phyloP scores from a whole-genome alignment of 2,888 invertebrate genomes.

The Acleris cristana region DNA sequence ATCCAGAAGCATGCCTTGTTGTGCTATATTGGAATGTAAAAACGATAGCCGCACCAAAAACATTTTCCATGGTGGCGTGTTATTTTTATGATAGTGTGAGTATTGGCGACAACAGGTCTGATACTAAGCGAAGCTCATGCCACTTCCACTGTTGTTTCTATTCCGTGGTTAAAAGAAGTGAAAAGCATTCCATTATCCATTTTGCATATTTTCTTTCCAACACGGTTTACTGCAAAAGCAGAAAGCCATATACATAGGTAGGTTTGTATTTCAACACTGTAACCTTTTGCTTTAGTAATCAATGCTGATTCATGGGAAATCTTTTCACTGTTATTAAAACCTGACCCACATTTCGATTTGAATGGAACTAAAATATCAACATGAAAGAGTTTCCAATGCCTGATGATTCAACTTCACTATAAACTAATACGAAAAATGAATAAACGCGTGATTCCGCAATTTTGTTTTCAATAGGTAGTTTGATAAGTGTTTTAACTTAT shows the following conservation, averaged over 20 bases:
- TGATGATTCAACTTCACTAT: constrained; percentile 12
- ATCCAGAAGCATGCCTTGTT: no score
- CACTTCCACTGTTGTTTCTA: no score
- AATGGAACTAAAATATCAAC: constrained; percentile 12
- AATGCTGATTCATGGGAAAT: constrained; percentile 13
- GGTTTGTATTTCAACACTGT: background rate
- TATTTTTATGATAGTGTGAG: no score
- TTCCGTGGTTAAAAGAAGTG: no score
- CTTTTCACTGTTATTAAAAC: constrained; percentile 7
- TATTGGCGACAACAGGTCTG: no score
- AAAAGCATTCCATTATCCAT: no score
- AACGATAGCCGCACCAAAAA: no score
- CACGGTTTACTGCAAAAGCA: no score
- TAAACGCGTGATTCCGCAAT: constrained; percentile 2
- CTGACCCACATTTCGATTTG: constrained; percentile 7
- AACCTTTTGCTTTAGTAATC: constrained; percentile 7
- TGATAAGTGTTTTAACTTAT: background rate
- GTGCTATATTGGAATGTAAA: no score
- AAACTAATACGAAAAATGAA: constrained; percentile 4
- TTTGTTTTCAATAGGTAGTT: background rate
- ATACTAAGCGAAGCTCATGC: no score
- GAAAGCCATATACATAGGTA: background rate
- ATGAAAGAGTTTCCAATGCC: constrained; percentile 16
- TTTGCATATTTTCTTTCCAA: no score
- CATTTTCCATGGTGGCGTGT: no score